A percentile compares a stretch with the other conserved stretches of the same genome.
Conservation (phyloP, 2,113 vertebrate species). For the Aptenodytes forsteri region DNA sequence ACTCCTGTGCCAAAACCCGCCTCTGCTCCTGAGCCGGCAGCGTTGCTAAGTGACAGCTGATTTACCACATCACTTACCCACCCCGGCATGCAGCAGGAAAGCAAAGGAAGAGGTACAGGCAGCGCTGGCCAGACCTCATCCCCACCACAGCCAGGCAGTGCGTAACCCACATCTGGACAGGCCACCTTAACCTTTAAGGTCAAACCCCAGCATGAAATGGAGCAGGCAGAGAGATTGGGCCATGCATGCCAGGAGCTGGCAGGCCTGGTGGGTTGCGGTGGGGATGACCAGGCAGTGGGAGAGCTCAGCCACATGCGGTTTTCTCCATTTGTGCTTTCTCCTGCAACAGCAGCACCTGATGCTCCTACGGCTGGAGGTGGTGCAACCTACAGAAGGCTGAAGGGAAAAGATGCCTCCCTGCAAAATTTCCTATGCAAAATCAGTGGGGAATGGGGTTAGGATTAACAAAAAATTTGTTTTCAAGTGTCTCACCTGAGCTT, state of each 20-base stretch:
- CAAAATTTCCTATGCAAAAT: not conserved
- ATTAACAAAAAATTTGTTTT: not conserved
- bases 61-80: not conserved
- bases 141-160: not conserved
- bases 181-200: not conserved
- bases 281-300: not conserved
- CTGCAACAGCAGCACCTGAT: not conserved
- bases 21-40: accelerated
- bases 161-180: accelerated
- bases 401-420: not conserved
- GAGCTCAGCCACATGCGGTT: accelerated
- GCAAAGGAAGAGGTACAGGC: not conserved
- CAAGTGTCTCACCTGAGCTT: not conserved
- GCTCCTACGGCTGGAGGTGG: not conserved
- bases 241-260: accelerated
- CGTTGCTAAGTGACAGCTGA: slow-evolving; percentile 55
- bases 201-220: not conserved
- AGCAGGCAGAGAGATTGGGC: not conserved
- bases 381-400: not conserved
- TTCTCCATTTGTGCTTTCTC: not conserved
- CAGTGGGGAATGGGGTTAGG: not conserved
- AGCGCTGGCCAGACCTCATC: not conserved
- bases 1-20: not conserved
- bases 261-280: not conserved
- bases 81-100: not conserved